phyloP scores from a whole-genome alignment of 92 coral and sea anemone species.

The Epizoanthus fatuus region DNA sequence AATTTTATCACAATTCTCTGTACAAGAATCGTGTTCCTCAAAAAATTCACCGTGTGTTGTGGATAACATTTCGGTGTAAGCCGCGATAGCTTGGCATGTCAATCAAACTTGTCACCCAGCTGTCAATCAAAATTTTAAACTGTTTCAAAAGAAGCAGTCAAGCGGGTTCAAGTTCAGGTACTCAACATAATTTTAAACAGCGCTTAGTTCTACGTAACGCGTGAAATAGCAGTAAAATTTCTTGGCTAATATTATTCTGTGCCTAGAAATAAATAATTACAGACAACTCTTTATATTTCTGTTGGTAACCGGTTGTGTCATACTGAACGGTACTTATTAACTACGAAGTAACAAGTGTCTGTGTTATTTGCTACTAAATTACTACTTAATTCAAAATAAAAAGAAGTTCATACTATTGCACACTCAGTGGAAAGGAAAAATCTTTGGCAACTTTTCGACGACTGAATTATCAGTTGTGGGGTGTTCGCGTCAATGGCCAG shows the following conservation, averaged over 20 bases:
- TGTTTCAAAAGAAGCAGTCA: conserved; percentile 6
- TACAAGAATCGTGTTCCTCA: conserved; percentile 15
- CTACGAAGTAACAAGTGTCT: too few relatives aligned
- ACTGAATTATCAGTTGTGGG: too few relatives aligned
- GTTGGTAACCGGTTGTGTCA: too few relatives aligned
- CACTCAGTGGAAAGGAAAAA: too few relatives aligned
- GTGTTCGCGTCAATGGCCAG: too few relatives aligned
- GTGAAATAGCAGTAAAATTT: background rate
- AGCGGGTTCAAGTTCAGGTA: background rate
- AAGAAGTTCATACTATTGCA: too few relatives aligned
- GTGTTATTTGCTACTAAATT: too few relatives aligned
- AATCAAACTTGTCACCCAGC: conserved; percentile 9
- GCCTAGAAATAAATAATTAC: too few relatives aligned
- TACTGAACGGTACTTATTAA: too few relatives aligned
- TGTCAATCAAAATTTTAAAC: conserved; percentile 26
- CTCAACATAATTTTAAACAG: background rate
- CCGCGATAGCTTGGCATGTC: conserved; percentile 28
- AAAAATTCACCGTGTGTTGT: conserved; percentile 17
- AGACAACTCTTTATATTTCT: too few relatives aligned
- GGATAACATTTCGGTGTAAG: conserved; percentile 26
- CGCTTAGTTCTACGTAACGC: background rate
- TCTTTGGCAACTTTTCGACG: too few relatives aligned
- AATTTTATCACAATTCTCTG: background rate
- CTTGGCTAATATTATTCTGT: background rate
- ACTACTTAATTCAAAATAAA: too few relatives aligned